Conservation (phyloP, 2,888 invertebrate species). For the Brassicogethes aeneus region DNA sequence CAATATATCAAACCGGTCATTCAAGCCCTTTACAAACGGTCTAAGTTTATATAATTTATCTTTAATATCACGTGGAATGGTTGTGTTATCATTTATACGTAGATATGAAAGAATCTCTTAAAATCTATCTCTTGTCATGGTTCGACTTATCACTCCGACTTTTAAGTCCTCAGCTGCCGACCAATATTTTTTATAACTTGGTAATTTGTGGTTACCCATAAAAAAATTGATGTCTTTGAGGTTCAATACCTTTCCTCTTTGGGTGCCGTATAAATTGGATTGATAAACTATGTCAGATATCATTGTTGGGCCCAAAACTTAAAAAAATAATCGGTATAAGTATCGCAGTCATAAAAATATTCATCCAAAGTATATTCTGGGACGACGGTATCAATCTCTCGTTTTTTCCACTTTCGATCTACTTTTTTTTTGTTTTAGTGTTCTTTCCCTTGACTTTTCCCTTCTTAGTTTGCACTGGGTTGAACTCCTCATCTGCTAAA, state of each 20-base stretch:
- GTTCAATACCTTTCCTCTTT: slow-evolving; percentile 11
- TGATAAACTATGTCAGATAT: slow-evolving; percentile 14
- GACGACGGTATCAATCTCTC: too few species aligned
- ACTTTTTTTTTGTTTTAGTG: too few species aligned
- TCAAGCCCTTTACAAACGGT: slow-evolving; percentile 3
- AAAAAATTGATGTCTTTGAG: slow-evolving; percentile 12
- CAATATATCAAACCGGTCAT: slow-evolving; percentile 2
- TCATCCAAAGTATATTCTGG: too few species aligned
- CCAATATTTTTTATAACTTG: slow-evolving; percentile 8
- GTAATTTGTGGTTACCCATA: slow-evolving; percentile 11
- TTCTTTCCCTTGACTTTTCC: too few species aligned
- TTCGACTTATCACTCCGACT: slow-evolving; percentile 5
- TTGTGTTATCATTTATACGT: slow-evolving; percentile 6
- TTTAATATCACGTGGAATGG: slow-evolving; percentile 5
- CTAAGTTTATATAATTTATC: slow-evolving; percentile 7
- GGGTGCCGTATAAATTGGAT: slow-evolving; percentile 15
- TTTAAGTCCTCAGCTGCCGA: slow-evolving; percentile 4
- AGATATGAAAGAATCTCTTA: slow-evolving; percentile 7
- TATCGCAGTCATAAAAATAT: slow-evolving; percentile 3
- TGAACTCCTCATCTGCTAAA: too few species aligned
- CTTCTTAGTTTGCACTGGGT: too few species aligned
- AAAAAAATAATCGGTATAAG: slow-evolving; percentile 7
- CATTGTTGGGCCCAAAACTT: slow-evolving; percentile 8
- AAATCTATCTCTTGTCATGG: slow-evolving; percentile 7
- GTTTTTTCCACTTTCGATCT: too few species aligned